Conservation (phyloP, 2,797 vertebrate genomes). For the Lepilemur ruficaudatus region DNA sequence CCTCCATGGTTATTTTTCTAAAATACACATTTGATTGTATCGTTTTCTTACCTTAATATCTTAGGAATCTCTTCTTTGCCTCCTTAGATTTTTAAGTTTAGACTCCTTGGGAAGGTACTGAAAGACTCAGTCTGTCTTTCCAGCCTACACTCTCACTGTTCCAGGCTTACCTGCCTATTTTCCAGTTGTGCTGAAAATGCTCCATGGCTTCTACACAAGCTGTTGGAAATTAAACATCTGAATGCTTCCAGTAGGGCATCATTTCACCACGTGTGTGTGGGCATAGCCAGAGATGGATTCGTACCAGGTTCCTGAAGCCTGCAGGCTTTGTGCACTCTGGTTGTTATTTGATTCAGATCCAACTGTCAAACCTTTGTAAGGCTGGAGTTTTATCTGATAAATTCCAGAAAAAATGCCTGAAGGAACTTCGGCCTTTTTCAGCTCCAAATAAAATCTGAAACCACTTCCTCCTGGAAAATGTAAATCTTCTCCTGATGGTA, state of each 20-base stretch:
- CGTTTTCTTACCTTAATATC: neutral
- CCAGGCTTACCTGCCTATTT: neutral
- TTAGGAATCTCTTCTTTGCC: neutral
- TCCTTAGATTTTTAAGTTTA: neutral
- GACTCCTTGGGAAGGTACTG: neutral
- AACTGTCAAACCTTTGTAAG: constrained; percentile 36
- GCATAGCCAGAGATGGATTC: constrained; percentile 34
- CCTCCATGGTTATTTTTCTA: neutral
- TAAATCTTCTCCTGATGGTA: neutral
- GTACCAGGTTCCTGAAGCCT: neutral
- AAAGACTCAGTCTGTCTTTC: neutral
- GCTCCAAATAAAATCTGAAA: constrained; percentile 61
- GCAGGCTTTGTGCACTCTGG: constrained; percentile 34
- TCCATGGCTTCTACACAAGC: neutral
- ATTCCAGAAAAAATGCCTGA: constrained; percentile 53
- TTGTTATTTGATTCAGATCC: constrained; percentile 49
- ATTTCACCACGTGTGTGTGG: constrained; percentile 47
- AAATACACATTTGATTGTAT: neutral
- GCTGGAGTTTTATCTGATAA: neutral
- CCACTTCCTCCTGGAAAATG: constrained; percentile 52
- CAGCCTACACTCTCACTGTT: neutral
- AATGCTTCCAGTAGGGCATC: neutral
- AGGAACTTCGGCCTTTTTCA: constrained; percentile 5
- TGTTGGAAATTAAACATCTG: constrained; percentile 33
- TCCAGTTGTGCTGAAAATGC: neutral